Evolutionary conservation across 2,113 vertebrate genomes (phyloP).

Genomic region (Varanus komodoensis): DNA sequence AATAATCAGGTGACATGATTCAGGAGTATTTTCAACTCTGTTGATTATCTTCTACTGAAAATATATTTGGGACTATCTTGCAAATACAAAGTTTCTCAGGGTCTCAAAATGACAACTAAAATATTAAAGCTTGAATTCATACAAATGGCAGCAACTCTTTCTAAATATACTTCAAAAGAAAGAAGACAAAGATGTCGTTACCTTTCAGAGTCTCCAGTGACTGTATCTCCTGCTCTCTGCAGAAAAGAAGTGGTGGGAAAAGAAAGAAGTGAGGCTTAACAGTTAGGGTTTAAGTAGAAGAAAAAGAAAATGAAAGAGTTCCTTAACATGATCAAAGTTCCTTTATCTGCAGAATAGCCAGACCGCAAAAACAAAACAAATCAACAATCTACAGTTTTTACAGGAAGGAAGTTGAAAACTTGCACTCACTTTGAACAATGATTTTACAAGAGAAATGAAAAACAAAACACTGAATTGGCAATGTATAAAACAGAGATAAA

Average conservation of each 20-base stretch:
- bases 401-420: slow-evolving; percentile 60
- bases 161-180: neutral
- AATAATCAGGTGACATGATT: neutral
- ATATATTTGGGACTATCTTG: neutral
- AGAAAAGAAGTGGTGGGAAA: slow-evolving; percentile 55
- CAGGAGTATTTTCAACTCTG: neutral
- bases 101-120: neutral
- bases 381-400: neutral
- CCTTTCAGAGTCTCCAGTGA: slow-evolving; percentile 82
- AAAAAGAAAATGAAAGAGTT: neutral
- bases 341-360: neutral
- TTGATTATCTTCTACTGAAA: neutral
- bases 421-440: slow-evolving; percentile 33
- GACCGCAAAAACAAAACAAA: slow-evolving; percentile 48
- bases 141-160: neutral
- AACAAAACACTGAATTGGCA: neutral
- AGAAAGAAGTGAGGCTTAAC: slow-evolving; percentile 62
- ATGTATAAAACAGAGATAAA: neutral
- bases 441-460: slow-evolving; percentile 1
- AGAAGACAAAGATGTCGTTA: slow-evolving; percentile 57
- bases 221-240: slow-evolving; percentile 81
- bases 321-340: slow-evolving; percentile 15
- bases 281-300: neutral
- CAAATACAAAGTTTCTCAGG: neutral
- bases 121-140: neutral